These are phyloP conservation scores for Acanthopleura granulata DNA, from an alignment of 2,888 invertebrate genomes.

Conservation along the genomic window DNA sequence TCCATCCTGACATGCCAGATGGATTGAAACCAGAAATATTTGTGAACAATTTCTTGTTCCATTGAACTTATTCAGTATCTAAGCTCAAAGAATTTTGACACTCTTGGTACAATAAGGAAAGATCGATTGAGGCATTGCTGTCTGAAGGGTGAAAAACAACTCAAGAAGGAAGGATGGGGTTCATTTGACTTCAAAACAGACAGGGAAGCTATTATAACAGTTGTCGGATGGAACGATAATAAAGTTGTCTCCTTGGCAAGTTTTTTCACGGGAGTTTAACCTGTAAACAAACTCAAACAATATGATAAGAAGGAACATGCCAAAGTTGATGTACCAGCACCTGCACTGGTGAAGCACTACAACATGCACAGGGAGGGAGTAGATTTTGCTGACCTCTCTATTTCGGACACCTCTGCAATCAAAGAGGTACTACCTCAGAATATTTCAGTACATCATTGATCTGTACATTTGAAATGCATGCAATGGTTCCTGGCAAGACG, in stretches of 20 bases:
- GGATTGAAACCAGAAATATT: conserved; percentile 7
- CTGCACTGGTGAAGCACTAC: conserved; percentile 8
- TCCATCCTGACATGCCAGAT: not conserved
- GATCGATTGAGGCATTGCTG: not conserved
- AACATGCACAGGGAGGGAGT: conserved; percentile 17
- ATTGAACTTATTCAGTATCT: conserved; percentile 15
- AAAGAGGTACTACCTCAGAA: conserved; percentile 9
- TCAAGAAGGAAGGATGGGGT: conserved; percentile 8
- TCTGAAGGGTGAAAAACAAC: not conserved
- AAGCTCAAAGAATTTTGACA: not conserved
- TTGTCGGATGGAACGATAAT: not conserved
- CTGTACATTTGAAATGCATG: not conserved
- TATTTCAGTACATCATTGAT: conserved; percentile 8
- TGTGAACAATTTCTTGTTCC: conserved; percentile 20
- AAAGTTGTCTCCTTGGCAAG: conserved; percentile 1
- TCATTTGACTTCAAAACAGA: conserved; percentile 9
- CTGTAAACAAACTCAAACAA: not conserved
- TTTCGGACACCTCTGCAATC: not conserved
- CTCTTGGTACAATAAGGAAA: conserved; percentile 12
- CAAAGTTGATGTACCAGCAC: not conserved
- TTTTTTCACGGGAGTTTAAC: conserved; percentile 4
- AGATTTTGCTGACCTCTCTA: conserved; percentile 8
- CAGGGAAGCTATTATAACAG: not conserved
- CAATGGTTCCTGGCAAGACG: not conserved
- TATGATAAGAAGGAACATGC: conserved; percentile 7